Conservation (phyloP, 2,797 vertebrate genomes). For the Enteromius afrohamiltoni region DNA sequence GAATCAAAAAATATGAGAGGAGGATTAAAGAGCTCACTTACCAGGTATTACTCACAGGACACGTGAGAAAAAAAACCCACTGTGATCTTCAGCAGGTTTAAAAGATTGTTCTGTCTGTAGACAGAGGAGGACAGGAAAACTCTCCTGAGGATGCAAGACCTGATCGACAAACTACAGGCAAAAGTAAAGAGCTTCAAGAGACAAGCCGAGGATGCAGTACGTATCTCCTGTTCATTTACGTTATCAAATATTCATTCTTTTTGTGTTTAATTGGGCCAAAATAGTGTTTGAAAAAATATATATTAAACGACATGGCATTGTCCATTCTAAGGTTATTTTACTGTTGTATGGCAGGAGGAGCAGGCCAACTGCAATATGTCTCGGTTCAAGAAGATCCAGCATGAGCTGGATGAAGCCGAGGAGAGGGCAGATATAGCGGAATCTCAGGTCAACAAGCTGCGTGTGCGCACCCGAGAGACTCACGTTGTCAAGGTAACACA, state of each 20-base stretch:
- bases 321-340: neutral
- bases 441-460: constrained; percentile 89
- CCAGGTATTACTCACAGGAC: constrained; percentile 75
- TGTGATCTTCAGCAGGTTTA: neutral
- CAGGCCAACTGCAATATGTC: constrained; percentile 84
- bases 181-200: constrained; percentile 97
- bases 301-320: neutral
- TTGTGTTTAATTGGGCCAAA: neutral
- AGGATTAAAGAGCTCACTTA: constrained; percentile 83
- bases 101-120: constrained; percentile 69
- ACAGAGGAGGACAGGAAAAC: constrained; percentile 92
- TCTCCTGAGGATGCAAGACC: constrained; percentile 90
- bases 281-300: neutral
- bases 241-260: neutral
- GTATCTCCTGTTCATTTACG: constrained; percentile 58
- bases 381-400: constrained; percentile 89
- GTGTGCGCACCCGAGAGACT: constrained; percentile 76
- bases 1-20: constrained; percentile 81
- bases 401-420: constrained; percentile 90
- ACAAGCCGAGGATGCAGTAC: constrained; percentile 89
- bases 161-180: constrained; percentile 90
- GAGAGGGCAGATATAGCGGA: constrained; percentile 91
- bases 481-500: constrained; percentile 65
- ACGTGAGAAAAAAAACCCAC: neutral
- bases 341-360: constrained; percentile 81